Percentiles rank a stretch among this genome's conserved stretches.
Conservation (phyloP, 2,797 vertebrate species). For the Coregonus sp. region DNA sequence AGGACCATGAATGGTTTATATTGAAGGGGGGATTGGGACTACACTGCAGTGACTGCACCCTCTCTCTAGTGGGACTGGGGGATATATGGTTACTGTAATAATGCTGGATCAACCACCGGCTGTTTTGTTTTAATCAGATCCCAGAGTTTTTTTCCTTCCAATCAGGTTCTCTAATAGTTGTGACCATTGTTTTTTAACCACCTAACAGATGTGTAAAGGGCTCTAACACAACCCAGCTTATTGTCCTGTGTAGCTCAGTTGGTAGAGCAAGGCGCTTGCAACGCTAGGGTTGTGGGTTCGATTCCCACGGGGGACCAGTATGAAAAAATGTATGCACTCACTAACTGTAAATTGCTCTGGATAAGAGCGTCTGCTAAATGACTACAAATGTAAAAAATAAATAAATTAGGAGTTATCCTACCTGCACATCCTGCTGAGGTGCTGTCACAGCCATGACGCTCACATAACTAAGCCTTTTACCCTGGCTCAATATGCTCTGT, state of each 20-base stretch:
- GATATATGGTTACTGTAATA: conserved; percentile 55
- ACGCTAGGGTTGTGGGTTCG: no score
- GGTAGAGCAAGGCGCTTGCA: no score
- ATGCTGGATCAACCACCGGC: conserved; percentile 65
- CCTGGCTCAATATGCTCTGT: conserved; percentile 53
- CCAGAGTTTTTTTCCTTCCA: conserved; percentile 49
- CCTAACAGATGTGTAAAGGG: neutral
- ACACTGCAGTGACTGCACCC: conserved; percentile 12
- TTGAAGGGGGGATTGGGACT: no score
- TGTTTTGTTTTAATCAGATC: conserved; percentile 38
- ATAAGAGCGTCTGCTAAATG: no score
- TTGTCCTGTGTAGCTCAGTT: no score
- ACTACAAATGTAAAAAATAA: no score
- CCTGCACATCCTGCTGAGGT: conserved; percentile 26
- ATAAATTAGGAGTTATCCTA: neutral
- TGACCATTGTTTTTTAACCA: conserved; percentile 26
- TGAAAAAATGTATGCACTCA: no score
- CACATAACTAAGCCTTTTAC: conserved; percentile 57
- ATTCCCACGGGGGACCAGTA: no score
- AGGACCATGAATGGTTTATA: no score
- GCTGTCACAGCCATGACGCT: conserved; percentile 23
- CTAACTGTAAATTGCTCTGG: no score
- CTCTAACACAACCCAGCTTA: neutral
- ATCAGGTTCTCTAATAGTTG: conserved; percentile 55
- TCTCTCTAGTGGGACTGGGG: conserved; percentile 34